Percentiles rank a stretch among this genome's conserved stretches.
Evolutionary conservation across 2,888 invertebrate genomes (phyloP).

Genomic region (Willowsia nigromaculata): DNA sequence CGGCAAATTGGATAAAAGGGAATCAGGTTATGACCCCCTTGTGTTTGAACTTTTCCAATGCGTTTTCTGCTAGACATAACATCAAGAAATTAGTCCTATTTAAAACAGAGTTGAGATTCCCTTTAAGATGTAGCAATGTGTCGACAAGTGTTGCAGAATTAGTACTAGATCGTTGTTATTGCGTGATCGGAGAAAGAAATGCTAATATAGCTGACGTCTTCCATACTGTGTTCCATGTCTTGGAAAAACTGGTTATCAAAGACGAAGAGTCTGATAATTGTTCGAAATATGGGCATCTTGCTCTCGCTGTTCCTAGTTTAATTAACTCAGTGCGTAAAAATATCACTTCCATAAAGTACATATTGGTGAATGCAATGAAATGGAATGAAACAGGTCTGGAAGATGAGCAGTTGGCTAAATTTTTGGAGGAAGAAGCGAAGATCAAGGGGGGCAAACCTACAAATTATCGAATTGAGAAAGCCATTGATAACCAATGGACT

Average conservation of each 20-base stretch:
- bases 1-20: not conserved
- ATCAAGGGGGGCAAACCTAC: not conserved
- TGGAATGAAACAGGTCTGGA: not conserved
- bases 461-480: slow-evolving; percentile 41
- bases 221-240: not conserved
- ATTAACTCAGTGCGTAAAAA: not conserved
- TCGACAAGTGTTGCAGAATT: slow-evolving; percentile 22
- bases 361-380: slow-evolving; percentile 15
- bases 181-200: not conserved
- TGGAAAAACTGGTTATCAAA: not conserved
- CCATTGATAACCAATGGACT: not conserved
- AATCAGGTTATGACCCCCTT: not conserved
- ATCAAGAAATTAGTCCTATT: slow-evolving; percentile 52
- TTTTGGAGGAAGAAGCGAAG: not conserved
- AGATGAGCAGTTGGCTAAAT: not conserved
- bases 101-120: slow-evolving; percentile 22
- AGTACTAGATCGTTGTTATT: slow-evolving; percentile 44
- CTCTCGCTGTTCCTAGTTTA: slow-evolving; percentile 8
- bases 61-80: not conserved
- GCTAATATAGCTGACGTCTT: not conserved
- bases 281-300: not conserved
- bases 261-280: not conserved
- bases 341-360: slow-evolving; percentile 21
- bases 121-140: not conserved
- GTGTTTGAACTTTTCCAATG: slow-evolving; percentile 22